phyloP scores from a whole-genome alignment of 2,797 vertebrate species.

The Choloepus didactylus region DNA sequence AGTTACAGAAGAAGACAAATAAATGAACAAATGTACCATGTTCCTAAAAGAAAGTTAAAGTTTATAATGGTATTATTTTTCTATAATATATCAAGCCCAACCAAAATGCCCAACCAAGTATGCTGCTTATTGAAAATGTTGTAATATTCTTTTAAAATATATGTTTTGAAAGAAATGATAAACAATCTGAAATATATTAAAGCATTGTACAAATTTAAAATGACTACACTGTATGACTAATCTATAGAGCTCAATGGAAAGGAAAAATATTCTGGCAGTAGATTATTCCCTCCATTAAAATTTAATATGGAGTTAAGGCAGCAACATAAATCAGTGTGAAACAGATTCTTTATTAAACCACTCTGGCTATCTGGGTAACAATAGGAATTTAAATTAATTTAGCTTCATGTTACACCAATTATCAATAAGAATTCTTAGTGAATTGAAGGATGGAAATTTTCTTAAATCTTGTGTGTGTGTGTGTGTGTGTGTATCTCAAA shows the following conservation, averaged over 20 bases:
- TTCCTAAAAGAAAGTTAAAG: slow-evolving; percentile 32
- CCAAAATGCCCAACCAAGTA: background rate
- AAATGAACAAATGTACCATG: background rate
- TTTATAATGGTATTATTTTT: background rate
- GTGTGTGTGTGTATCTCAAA: background rate
- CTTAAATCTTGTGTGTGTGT: too few species aligned
- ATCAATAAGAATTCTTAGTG: background rate
- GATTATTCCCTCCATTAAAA: background rate
- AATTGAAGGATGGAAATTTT: background rate
- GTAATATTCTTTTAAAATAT: slow-evolving; percentile 17
- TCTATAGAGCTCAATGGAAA: background rate
- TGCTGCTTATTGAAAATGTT: slow-evolving; percentile 5
- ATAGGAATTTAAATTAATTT: background rate
- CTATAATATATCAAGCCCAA: background rate
- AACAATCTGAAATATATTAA: background rate
- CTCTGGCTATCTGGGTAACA: background rate
- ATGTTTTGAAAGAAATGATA: background rate
- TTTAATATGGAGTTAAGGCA: background rate
- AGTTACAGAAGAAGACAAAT: slow-evolving; percentile 32
- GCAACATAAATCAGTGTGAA: background rate
- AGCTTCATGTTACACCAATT: background rate
- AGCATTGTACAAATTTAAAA: background rate
- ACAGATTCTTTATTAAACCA: background rate
- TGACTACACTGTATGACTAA: background rate
- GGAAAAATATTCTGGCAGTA: background rate